Conservation (phyloP, 2,797 vertebrate species). For the Jordanella pulchra region DNA sequence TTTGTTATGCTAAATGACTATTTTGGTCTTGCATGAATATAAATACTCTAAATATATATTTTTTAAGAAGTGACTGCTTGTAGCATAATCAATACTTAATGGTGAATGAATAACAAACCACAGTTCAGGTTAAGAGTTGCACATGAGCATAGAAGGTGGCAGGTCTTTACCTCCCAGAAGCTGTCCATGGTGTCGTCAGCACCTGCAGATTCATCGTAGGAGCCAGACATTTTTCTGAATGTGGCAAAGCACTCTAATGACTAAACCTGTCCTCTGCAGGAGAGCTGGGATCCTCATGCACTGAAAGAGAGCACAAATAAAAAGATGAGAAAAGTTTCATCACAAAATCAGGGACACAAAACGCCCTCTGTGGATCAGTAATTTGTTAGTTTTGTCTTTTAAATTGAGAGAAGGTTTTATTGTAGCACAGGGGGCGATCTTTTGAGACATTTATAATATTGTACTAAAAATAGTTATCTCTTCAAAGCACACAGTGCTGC, state of each 20-base stretch:
- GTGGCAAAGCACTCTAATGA: conserved; percentile 70
- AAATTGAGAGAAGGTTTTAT: conserved; percentile 25
- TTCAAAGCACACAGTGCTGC: conserved; percentile 32
- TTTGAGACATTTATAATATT: conserved; percentile 56
- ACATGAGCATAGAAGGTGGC: not conserved
- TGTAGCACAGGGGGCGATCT: conserved; percentile 29
- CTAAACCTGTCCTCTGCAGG: conserved; percentile 76
- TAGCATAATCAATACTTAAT: not conserved
- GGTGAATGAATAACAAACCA: not conserved
- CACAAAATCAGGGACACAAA: conserved; percentile 12
- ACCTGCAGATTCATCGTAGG: conserved; percentile 90
- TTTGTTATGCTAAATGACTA: too few species aligned
- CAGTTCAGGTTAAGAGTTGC: not conserved
- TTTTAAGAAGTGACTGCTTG: not conserved
- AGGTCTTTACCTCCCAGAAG: conserved; percentile 95
- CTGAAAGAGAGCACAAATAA: conserved; percentile 70
- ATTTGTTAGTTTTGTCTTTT: conserved; percentile 1
- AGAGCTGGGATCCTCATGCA: conserved; percentile 81
- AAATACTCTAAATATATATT: too few species aligned
- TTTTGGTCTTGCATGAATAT: too few species aligned
- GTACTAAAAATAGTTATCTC: conserved; percentile 61
- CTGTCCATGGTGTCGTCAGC: conserved; percentile 94
- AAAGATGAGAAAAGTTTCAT: conserved; percentile 23
- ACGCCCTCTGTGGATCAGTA: not conserved
- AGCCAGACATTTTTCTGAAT: conserved; percentile 89